phyloP scores from a whole-genome alignment of 2,113 vertebrate species.

The Embiotoca jacksoni region DNA sequence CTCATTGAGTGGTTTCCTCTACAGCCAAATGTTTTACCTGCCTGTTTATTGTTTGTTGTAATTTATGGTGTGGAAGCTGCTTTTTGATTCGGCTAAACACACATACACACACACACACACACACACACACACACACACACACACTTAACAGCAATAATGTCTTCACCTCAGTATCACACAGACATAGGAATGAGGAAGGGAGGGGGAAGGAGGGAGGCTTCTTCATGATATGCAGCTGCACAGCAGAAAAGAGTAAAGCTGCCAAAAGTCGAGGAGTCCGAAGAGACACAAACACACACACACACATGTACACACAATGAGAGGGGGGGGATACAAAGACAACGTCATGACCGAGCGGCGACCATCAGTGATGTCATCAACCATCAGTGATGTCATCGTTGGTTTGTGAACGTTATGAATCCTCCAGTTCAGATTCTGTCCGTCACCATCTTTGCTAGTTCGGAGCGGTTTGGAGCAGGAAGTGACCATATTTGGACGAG shows the following conservation, averaged over 20 bases:
- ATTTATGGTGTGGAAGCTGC: background rate
- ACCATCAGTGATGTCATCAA: no score
- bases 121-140: slow-evolving; percentile 1
- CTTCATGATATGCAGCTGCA: slow-evolving; percentile 78
- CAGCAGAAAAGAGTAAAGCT: slow-evolving; percentile 79
- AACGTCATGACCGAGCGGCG: slow-evolving; percentile 1
- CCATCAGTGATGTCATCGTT: no score
- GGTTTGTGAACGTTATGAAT: no score
- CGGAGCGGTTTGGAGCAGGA: no score
- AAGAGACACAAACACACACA: slow-evolving; percentile 52
- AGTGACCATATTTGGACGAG: no score
- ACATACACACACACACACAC: background rate
- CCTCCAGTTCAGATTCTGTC: no score
- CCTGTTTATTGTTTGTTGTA: no score
- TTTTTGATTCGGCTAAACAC: background rate
- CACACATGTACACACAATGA: slow-evolving; percentile 26
- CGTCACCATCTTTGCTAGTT: no score
- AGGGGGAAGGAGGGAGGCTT: slow-evolving; percentile 40
- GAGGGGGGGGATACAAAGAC: background rate
- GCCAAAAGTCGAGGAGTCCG: slow-evolving; percentile 64
- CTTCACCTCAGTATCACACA: slow-evolving; percentile 63
- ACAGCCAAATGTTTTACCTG: background rate
- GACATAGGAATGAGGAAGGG: no score
- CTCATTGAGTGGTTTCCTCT: no score
- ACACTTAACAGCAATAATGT: background rate